These are phyloP conservation scores for Lordiphosa clarofinis DNA, from an alignment of 1,140 invertebrate genomes.

Conservation along the genomic window DNA sequence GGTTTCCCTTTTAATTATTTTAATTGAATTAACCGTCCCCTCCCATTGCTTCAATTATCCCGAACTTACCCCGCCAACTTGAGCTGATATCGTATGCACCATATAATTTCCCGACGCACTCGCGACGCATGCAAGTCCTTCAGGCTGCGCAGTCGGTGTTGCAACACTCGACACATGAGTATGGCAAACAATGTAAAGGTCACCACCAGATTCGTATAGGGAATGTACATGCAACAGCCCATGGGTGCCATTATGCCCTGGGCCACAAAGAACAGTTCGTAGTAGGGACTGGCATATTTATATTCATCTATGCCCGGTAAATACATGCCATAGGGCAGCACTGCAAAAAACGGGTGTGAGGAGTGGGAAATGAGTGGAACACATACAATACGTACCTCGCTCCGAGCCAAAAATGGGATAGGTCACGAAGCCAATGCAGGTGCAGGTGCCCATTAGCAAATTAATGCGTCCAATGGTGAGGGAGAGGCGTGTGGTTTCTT, in stretches of 20 bases:
- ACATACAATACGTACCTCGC: constrained; percentile 31
- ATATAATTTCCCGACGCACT: constrained; percentile 43
- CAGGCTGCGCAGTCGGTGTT: constrained; percentile 50
- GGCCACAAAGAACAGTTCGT: constrained; percentile 64
- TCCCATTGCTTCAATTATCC: too few species aligned
- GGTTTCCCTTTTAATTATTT: background rate
- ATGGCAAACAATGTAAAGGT: constrained; percentile 69
- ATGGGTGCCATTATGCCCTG: constrained; percentile 70
- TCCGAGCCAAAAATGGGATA: constrained; percentile 67
- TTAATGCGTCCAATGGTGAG: constrained; percentile 56
- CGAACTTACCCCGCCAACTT: constrained; percentile 49
- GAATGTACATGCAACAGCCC: constrained; percentile 76
- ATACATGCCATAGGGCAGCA: constrained; percentile 70
- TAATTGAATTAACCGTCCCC: background rate
- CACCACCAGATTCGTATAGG: constrained; percentile 66
- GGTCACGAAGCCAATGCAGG: constrained; percentile 63
- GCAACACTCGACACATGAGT: constrained; percentile 60
- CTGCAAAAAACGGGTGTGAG: constrained; percentile 20
- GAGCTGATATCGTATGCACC: constrained; percentile 62
- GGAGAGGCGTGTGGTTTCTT: constrained; percentile 46
- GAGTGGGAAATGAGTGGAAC: background rate
- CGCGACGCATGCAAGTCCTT: constrained; percentile 16
- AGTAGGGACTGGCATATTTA: constrained; percentile 62
- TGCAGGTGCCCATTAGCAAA: constrained; percentile 58
- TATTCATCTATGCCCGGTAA: constrained; percentile 61